These are phyloP conservation scores for Agapostemon virescens DNA, from an alignment of 2,888 invertebrate genomes.

Conservation along the genomic window DNA sequence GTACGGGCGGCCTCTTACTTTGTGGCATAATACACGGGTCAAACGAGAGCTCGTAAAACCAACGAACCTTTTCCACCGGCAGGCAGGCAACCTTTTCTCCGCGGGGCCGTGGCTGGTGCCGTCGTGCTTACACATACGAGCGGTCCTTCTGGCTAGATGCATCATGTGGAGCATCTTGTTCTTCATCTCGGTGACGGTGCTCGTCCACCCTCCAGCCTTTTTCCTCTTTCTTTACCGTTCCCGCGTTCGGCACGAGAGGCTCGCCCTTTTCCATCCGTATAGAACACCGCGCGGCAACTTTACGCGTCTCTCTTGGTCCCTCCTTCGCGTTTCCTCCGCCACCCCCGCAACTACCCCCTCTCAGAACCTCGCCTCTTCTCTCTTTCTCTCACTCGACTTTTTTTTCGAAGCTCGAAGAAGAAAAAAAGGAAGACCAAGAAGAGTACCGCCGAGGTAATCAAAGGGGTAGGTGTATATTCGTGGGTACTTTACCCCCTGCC, in stretches of 20 bases:
- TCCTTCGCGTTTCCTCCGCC: background rate
- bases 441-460: slow-evolving; percentile 72
- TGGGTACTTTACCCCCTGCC: slow-evolving; percentile 68
- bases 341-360: background rate
- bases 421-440: slow-evolving; percentile 56
- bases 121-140: slow-evolving; percentile 22
- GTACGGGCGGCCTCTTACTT: slow-evolving; percentile 43
- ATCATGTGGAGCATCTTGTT: slow-evolving; percentile 59
- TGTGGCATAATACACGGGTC: slow-evolving; percentile 45
- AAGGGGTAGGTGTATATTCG: slow-evolving; percentile 73
- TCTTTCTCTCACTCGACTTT: slow-evolving; percentile 8
- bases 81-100: slow-evolving; percentile 24
- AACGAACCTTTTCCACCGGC: slow-evolving; percentile 50
- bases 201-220: slow-evolving; percentile 55
- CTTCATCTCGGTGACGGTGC: slow-evolving; percentile 61
- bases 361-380: background rate
- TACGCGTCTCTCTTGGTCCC: slow-evolving; percentile 35
- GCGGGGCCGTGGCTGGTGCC: slow-evolving; percentile 27
- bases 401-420: slow-evolving; percentile 49
- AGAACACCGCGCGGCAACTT: slow-evolving; percentile 47
- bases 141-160: slow-evolving; percentile 56
- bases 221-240: slow-evolving; percentile 44
- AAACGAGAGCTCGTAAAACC: slow-evolving; percentile 57
- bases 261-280: slow-evolving; percentile 47
- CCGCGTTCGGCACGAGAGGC: slow-evolving; percentile 40